Percentiles rank a stretch among this genome's conserved stretches.
Evolutionary conservation across 2,113 vertebrate genomes (phyloP).

Genomic region (Caranx melampygus): DNA sequence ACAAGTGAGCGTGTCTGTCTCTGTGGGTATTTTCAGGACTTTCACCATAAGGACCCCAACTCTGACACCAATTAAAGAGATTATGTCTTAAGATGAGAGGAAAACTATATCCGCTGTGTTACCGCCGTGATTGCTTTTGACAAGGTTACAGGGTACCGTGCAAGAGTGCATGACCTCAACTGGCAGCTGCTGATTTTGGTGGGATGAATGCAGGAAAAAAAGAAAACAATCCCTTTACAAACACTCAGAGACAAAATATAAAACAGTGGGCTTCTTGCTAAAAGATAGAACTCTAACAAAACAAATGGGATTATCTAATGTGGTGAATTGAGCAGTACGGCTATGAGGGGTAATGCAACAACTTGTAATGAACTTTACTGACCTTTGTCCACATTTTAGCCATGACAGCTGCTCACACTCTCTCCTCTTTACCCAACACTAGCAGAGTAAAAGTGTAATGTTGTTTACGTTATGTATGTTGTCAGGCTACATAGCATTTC

Average conservation of each 20-base stretch:
- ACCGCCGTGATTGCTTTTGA: constrained; percentile 89
- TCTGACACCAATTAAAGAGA: constrained; percentile 98
- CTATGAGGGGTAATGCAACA: background rate
- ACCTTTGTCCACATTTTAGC: background rate
- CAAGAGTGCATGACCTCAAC: constrained; percentile 86
- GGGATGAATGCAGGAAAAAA: constrained; percentile 33
- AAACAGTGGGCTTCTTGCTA: background rate
- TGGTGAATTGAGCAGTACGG: background rate
- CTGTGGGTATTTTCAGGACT: constrained; percentile 90
- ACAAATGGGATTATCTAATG: background rate
- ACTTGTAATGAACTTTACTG: background rate
- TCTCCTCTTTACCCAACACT: background rate
- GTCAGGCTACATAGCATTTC: too few species aligned
- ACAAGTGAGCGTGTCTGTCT: constrained; percentile 88
- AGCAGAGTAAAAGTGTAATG: background rate
- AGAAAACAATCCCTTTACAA: constrained; percentile 31
- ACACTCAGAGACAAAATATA: constrained; percentile 5
- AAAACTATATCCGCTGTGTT: constrained; percentile 86
- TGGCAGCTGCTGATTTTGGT: constrained; percentile 56
- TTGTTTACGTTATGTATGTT: background rate
- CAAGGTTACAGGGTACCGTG: constrained; percentile 88
- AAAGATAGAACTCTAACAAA: background rate
- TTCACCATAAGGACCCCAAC: constrained; percentile 89
- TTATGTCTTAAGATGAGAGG: constrained; percentile 94
- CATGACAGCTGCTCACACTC: background rate